Conservation (phyloP, 2,888 invertebrate genomes). For the Lasioglossum oenotherae region DNA sequence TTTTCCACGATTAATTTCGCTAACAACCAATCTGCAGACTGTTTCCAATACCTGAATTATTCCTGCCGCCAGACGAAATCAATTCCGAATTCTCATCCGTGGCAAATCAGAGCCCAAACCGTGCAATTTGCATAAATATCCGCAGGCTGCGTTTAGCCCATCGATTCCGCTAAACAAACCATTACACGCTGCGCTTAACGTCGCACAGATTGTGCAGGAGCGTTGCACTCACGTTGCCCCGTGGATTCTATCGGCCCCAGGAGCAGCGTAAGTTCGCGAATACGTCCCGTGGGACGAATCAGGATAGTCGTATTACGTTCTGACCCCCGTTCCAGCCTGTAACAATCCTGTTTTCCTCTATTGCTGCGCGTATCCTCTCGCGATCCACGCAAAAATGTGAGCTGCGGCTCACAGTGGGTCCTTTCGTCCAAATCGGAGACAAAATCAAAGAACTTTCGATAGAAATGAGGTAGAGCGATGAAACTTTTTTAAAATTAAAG, state of each 20-base stretch:
- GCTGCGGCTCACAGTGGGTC: too few relatives aligned
- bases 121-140: constrained; percentile 1
- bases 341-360: constrained; percentile 38
- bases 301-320: constrained; percentile 41
- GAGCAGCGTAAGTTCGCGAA: constrained; percentile 66
- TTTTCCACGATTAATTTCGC: neutral
- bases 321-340: constrained; percentile 33
- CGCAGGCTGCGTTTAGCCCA: neutral
- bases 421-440: too few relatives aligned
- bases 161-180: constrained; percentile 18
- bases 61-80: neutral
- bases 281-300: constrained; percentile 71
- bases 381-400: neutral
- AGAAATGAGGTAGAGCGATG: too few relatives aligned
- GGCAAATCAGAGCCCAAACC: neutral
- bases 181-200: constrained; percentile 30
- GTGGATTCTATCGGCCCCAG: constrained; percentile 60
- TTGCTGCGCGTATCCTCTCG: neutral
- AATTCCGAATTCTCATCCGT: neutral
- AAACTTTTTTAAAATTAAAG: too few relatives aligned
- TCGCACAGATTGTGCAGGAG: constrained; percentile 39
- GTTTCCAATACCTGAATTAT: neutral
- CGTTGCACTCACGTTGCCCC: constrained; percentile 37
- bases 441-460: too few relatives aligned
- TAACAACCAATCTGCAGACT: neutral